Evolutionary conservation across 2,888 invertebrate genomes (phyloP).

Genomic region (Hipparchia semele): DNA sequence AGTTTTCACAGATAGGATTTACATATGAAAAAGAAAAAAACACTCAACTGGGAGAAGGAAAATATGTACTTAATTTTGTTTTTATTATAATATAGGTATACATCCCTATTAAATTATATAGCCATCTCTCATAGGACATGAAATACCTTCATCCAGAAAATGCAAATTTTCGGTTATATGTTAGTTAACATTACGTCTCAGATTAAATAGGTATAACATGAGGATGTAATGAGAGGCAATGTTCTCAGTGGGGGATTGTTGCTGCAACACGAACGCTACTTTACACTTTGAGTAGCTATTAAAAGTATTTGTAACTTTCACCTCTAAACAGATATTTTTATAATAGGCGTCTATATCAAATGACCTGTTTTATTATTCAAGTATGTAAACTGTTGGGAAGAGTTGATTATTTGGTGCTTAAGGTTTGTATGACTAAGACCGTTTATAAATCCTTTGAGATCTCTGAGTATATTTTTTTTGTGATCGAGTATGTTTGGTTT

Average conservation of each 20-base stretch:
- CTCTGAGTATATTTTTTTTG: no score
- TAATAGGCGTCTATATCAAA: background rate
- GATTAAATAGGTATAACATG: slow-evolving; percentile 27
- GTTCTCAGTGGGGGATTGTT: slow-evolving; percentile 37
- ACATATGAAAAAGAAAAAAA: no score
- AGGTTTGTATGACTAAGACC: no score
- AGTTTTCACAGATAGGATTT: no score
- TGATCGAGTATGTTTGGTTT: no score
- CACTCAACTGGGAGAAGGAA: no score
- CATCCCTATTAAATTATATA: background rate
- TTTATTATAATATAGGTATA: background rate
- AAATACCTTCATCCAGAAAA: slow-evolving; percentile 14
- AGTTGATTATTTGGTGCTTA: background rate
- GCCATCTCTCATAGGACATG: background rate
- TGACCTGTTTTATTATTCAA: background rate
- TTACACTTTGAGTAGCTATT: slow-evolving; percentile 29
- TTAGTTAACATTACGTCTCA: slow-evolving; percentile 33
- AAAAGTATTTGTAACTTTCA: slow-evolving; percentile 34
- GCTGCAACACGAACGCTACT: slow-evolving; percentile 23
- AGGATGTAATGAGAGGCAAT: slow-evolving; percentile 36
- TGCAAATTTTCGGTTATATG: slow-evolving; percentile 32
- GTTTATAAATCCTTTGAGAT: no score
- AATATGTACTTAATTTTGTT: background rate
- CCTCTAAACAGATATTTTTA: slow-evolving; percentile 11
- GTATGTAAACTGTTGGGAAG: background rate